These are phyloP conservation scores for Coracopsis vasa DNA, from an alignment of 2,113 vertebrate species.

Conservation along the genomic window DNA sequence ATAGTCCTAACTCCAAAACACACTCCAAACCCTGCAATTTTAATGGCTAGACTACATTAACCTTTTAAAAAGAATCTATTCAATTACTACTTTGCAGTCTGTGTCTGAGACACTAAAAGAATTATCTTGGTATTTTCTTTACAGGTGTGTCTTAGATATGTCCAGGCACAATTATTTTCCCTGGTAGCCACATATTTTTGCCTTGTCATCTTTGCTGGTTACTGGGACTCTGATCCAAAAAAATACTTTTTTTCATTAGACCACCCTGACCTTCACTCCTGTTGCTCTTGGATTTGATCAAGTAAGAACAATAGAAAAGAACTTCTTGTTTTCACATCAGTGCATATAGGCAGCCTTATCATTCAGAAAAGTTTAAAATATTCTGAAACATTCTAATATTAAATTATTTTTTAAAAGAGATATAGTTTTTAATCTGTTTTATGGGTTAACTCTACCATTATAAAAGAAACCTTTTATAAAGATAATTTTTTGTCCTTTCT, in stretches of 20 bases:
- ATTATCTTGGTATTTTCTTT: not conserved
- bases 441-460: not conserved
- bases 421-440: not conserved
- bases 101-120: not conserved
- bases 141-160: not conserved
- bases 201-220: not conserved
- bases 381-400: not conserved
- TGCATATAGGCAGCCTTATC: not conserved
- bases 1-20: not conserved
- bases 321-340: not conserved
- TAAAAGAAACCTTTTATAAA: not conserved
- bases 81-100: not conserved
- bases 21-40: not conserved
- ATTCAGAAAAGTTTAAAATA: not conserved
- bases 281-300: not conserved
- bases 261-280: not conserved
- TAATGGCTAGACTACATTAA: not conserved
- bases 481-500: not conserved
- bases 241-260: not conserved
- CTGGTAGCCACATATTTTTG: not conserved
- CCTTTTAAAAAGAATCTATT: not conserved
- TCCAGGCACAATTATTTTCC: not conserved
- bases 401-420: not conserved
- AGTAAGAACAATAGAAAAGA: not conserved
- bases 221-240: not conserved